Evolutionary conservation across 2,888 invertebrate genomes (phyloP), one percentile per base, ranked within the genome.

Genomic region (Danaus chrysippus): DNA sequence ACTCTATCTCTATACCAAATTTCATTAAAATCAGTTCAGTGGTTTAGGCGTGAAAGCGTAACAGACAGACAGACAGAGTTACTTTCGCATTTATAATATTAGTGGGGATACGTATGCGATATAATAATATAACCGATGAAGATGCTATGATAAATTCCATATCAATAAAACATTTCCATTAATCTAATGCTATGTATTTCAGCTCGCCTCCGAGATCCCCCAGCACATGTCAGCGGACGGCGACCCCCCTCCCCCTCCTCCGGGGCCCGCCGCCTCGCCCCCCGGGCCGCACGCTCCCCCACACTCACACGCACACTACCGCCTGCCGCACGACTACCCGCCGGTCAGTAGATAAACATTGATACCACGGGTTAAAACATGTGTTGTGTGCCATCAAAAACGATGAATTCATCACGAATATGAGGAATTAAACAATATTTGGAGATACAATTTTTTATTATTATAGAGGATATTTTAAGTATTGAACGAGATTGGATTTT

Each of bases 191-290:
- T 34, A 34, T 61, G 13, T 59, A 41, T 61, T 23, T 3, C 67
- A 86, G 86, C 64, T 84, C 71, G 76, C 73, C 56, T 69, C 84
- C 0, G 86, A 86, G 69, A 82, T 78, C n/a, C 86, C 86, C 5
- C 77, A 81, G 12, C 62, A 74, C n/a, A 67, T 73, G 54, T 82
- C 82, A 65, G 80, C 86, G 0, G 87, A 87, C 64, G 87, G 86
- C 42, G 89, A 88, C 61, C 81, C 81, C 3, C 52, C 71, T 0
- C 73, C 81, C 0, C 59, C 78, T 1, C 61, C 81, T 0, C 61
- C 79, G 71, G 76, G 73, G 56, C 68, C 86, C 0, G 87, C 87
- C 64, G 87, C 86, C 42, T 89, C 87, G 60, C 81, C 81, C 3
- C 46, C 71, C 0, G 73, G 81, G 0, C 59, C 78, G 3, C 62